Percentiles rank a stretch among this genome's conserved stretches.
Conservation (phyloP, 2,797 vertebrate species). For the Sebastes taczanowskii region DNA sequence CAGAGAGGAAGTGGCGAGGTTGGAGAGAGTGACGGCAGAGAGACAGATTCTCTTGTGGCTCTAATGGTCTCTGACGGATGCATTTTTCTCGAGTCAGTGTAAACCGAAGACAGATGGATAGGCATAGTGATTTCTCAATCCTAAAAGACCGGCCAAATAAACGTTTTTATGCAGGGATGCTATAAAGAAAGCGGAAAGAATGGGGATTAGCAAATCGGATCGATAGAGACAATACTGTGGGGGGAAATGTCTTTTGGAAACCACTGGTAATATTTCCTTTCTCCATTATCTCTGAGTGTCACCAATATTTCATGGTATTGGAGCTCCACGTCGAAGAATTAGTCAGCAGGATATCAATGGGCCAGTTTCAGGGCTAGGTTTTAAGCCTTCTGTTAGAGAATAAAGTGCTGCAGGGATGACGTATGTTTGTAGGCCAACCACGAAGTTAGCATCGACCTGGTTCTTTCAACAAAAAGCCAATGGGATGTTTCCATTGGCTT, state of each 20-base stretch:
- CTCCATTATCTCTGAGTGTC: constrained; percentile 13
- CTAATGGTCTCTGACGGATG: neutral
- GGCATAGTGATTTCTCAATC: neutral
- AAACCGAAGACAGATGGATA: neutral
- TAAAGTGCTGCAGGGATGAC: no score
- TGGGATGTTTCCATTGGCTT: no score
- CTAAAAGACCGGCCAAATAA: neutral
- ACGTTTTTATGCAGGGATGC: neutral
- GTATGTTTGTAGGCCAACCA: no score
- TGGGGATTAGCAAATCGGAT: constrained; percentile 22
- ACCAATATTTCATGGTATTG: neutral
- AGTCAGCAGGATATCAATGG: constrained; percentile 1
- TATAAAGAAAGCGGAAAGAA: neutral
- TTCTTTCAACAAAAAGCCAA: no score
- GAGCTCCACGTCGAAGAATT: neutral
- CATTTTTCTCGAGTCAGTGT: neutral
- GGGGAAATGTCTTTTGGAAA: neutral
- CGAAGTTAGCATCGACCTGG: no score
- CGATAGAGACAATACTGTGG: constrained; percentile 5
- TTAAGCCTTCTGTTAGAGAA: neutral
- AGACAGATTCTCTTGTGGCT: neutral
- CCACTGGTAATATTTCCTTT: constrained; percentile 19
- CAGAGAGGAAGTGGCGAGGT: neutral
- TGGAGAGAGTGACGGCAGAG: neutral
- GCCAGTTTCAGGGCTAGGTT: neutral